Conservation (phyloP, 2,797 vertebrate genomes). For the Pipistrellus pipistrellus region DNA sequence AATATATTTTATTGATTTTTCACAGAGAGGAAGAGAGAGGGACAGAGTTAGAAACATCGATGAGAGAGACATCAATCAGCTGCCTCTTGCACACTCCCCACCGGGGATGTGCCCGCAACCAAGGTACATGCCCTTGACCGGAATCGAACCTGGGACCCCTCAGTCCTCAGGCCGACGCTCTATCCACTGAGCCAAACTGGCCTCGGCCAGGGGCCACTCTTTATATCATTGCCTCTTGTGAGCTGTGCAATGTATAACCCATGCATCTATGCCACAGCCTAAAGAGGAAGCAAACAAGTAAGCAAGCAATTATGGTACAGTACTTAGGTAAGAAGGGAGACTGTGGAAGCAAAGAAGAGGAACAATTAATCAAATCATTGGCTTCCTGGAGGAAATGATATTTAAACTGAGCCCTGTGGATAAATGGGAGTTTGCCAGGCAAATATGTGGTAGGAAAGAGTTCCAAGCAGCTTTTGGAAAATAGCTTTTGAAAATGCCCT, state of each 20-base stretch:
- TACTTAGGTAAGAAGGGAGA: background rate
- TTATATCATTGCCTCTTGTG: background rate
- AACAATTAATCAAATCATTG: background rate
- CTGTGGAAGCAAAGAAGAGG: background rate
- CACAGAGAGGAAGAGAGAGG: too few species aligned
- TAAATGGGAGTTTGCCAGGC: background rate
- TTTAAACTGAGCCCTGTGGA: background rate
- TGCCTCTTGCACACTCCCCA: too few species aligned
- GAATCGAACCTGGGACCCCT: too few species aligned
- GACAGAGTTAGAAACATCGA: too few species aligned
- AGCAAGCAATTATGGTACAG: background rate
- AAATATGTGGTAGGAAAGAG: background rate
- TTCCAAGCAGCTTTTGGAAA: background rate
- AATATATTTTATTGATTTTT: too few species aligned
- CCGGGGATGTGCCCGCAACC: too few species aligned
- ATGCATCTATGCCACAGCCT: background rate
- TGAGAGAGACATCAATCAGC: too few species aligned
- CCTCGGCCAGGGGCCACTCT: too few species aligned
- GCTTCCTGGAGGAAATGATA: slow-evolving; percentile 3
- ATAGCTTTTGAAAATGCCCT: background rate
- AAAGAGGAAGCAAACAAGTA: background rate
- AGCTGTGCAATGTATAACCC: background rate
- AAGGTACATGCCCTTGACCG: too few species aligned
- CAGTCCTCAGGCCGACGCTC: too few species aligned
- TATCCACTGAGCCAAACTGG: too few species aligned